Conservation (phyloP, 2,113 vertebrate genomes). For the Mionectes macconnelli region DNA sequence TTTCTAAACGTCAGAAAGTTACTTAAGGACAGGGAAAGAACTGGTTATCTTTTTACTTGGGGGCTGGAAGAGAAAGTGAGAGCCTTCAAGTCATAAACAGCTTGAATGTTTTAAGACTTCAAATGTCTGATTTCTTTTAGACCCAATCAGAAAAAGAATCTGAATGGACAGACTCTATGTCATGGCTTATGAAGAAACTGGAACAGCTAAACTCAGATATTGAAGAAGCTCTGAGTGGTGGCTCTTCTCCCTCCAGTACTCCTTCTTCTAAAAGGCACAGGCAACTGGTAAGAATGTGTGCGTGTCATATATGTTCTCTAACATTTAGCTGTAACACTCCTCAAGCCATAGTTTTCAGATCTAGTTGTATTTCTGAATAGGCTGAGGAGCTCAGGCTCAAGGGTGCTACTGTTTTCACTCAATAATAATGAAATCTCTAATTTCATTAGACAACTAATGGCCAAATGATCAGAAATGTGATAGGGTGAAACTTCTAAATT, state of each 20-base stretch:
- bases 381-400: not conserved
- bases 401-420: not conserved
- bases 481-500: not conserved
- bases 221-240: conserved; percentile 82
- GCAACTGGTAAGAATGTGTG: conserved; percentile 69
- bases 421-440: not conserved
- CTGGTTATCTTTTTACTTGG: not conserved
- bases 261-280: conserved; percentile 70
- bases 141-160: conserved; percentile 41
- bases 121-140: conserved; percentile 25
- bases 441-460: not conserved
- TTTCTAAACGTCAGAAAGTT: not conserved
- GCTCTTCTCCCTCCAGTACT: conserved; percentile 78
- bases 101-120: not conserved
- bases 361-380: not conserved
- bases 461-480: not conserved
- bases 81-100: not conserved
- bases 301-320: fast-evolving
- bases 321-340: not conserved
- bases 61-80: not conserved
- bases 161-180: conserved; percentile 84
- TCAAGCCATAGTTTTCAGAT: not conserved
- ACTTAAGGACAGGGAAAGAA: not conserved
- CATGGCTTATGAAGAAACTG: conserved; percentile 83
- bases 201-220: conserved; percentile 86